Evolutionary conservation across 1,140 invertebrate genomes (phyloP).

Genomic region (Caenorhabditis remanei): DNA sequence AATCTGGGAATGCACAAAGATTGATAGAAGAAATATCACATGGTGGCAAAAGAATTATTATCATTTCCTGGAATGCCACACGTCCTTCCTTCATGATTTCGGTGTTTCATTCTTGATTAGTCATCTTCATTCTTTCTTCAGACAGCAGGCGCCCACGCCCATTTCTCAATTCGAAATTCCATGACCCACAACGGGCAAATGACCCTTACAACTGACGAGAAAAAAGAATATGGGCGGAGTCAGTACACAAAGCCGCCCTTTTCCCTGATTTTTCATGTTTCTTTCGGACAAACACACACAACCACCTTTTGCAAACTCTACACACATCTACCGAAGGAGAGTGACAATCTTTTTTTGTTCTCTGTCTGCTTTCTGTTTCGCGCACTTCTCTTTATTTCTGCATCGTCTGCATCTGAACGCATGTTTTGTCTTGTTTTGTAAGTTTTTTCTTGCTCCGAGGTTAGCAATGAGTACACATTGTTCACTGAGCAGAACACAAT

Average conservation of each 20-base stretch:
- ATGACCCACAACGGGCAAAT: conserved; percentile 50
- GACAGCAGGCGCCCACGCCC: conserved; percentile 6
- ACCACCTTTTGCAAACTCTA: conserved; percentile 47
- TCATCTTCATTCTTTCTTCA: neutral
- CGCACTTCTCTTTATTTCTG: neutral
- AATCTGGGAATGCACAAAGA: conserved; percentile 14
- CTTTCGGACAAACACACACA: conserved; percentile 49
- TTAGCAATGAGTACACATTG: neutral
- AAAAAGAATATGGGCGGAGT: conserved; percentile 39
- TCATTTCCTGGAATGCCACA: neutral
- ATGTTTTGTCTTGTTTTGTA: conserved; percentile 10
- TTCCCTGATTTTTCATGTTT: conserved; percentile 49
- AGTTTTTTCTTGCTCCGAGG: conserved; percentile 1
- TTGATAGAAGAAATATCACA: neutral
- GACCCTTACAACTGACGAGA: conserved; percentile 41
- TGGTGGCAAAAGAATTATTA: neutral
- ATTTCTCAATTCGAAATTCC: conserved; percentile 37
- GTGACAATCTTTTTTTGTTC: conserved; percentile 40
- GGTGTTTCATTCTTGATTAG: neutral
- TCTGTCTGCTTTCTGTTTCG: conserved; percentile 9
- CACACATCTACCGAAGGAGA: neutral
- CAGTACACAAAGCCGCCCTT: conserved; percentile 32
- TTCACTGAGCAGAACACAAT: neutral
- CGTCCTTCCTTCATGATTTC: neutral
- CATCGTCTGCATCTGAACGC: neutral